Evolutionary conservation across 1,140 invertebrate species (phyloP).

Genomic region (Philaenus spumarius): DNA sequence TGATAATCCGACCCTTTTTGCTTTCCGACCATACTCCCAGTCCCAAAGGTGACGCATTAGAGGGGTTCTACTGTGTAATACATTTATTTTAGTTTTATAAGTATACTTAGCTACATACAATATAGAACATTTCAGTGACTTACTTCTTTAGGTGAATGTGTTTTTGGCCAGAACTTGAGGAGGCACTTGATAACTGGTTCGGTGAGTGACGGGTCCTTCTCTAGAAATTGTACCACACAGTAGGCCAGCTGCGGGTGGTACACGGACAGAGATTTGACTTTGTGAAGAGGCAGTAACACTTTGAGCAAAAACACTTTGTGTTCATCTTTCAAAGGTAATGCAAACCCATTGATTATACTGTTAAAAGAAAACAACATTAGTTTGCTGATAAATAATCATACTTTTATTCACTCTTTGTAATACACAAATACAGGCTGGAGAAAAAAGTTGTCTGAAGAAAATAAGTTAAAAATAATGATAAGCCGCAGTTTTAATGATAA

Average conservation of each 20-base stretch:
- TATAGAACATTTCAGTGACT: no score
- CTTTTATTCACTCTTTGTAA: not conserved
- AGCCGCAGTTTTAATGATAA: no score
- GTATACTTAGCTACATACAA: no score
- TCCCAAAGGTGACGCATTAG: no score
- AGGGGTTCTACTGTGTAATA: no score
- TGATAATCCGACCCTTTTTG: no score
- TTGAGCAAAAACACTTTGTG: constrained; percentile 89
- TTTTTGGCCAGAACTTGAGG: constrained; percentile 97
- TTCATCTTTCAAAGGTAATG: constrained; percentile 88
- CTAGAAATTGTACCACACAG: constrained; percentile 95
- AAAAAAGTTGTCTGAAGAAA: no score
- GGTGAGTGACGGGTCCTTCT: constrained; percentile 90
- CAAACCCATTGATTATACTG: constrained; percentile 97
- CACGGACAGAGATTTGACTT: constrained; percentile 90
- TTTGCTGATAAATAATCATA: not conserved
- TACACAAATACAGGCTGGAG: constrained; percentile 1
- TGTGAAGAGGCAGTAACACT: constrained; percentile 90
- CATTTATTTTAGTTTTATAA: no score
- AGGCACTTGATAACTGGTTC: constrained; percentile 89
- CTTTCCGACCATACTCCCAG: no score
- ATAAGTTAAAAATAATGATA: no score
- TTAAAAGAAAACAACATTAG: constrained; percentile 32
- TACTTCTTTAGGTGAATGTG: constrained; percentile 93
- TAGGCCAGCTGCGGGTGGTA: constrained; percentile 97